Percentiles rank a stretch among this genome's conserved stretches.
phyloP scores from a whole-genome alignment of 2,113 vertebrate genomes.

The Protomyctophum bolini region DNA sequence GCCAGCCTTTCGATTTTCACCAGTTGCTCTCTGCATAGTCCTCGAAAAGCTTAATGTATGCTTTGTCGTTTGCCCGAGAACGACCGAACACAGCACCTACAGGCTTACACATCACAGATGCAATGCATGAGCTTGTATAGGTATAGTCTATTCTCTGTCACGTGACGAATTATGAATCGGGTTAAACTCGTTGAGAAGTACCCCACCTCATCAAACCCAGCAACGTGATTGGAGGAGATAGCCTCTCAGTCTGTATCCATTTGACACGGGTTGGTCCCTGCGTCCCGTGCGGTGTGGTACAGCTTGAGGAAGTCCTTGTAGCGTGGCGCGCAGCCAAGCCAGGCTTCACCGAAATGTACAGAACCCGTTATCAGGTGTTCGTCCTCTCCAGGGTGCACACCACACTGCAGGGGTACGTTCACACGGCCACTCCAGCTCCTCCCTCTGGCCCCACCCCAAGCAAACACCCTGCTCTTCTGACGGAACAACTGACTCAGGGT shows the following conservation, averaged over 20 bases:
- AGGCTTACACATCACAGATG: no score
- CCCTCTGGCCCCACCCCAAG: constrained; percentile 66
- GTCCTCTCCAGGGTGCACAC: constrained; percentile 77
- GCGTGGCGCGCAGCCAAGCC: constrained; percentile 88
- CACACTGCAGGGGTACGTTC: constrained; percentile 80
- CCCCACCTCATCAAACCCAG: neutral
- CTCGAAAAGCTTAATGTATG: neutral
- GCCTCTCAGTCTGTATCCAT: constrained; percentile 79
- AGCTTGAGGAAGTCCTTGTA: constrained; percentile 90
- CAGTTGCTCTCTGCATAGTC: neutral
- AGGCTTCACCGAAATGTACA: constrained; percentile 90
- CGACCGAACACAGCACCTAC: no score
- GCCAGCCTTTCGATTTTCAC: neutral
- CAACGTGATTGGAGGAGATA: neutral
- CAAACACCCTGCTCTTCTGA: constrained; percentile 89
- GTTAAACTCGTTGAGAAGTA: neutral
- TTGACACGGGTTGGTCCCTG: constrained; percentile 88
- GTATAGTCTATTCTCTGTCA: no score
- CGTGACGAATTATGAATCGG: no score
- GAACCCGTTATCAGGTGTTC: constrained; percentile 92
- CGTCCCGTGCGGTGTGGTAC: constrained; percentile 82
- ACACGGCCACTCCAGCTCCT: constrained; percentile 84
- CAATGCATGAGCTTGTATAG: no score
- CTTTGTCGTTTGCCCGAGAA: no score
- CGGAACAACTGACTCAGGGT: constrained; percentile 83